Evolutionary conservation across 2,113 vertebrate species (phyloP).

Genomic region (Columba livia): DNA sequence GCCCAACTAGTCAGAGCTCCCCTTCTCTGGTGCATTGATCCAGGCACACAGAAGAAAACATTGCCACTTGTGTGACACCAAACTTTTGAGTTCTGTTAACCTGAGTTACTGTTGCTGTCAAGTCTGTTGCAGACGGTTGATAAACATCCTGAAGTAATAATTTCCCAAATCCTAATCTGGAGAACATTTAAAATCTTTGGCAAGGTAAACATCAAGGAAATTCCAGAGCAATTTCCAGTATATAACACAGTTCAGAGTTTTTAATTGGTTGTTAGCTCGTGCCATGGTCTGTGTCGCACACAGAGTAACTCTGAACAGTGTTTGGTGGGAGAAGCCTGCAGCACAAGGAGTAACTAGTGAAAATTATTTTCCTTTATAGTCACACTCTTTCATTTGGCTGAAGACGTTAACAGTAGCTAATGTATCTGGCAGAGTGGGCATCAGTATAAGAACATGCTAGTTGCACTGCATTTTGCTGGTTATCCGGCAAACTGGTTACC

Average conservation of each 20-base stretch:
- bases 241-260: neutral
- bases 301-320: neutral
- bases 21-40: rapidly evolving
- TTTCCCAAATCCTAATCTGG: neutral
- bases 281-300: rapidly evolving
- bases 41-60: neutral
- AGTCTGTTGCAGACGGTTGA: neutral
- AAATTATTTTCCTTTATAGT: neutral
- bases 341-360: neutral
- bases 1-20: neutral
- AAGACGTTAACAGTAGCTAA: neutral
- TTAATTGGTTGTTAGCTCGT: neutral
- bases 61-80: neutral
- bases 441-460: neutral
- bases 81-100: neutral
- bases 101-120: neutral
- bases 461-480: neutral
- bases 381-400: neutral
- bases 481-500: neutral
- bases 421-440: neutral
- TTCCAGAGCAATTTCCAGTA: neutral
- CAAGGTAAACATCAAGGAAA: neutral
- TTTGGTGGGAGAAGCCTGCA: neutral
- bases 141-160: neutral
- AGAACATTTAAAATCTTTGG: neutral